Evolutionary conservation across 2,113 vertebrate species (phyloP).

Genomic region (Nyctereutes procyonoides): DNA sequence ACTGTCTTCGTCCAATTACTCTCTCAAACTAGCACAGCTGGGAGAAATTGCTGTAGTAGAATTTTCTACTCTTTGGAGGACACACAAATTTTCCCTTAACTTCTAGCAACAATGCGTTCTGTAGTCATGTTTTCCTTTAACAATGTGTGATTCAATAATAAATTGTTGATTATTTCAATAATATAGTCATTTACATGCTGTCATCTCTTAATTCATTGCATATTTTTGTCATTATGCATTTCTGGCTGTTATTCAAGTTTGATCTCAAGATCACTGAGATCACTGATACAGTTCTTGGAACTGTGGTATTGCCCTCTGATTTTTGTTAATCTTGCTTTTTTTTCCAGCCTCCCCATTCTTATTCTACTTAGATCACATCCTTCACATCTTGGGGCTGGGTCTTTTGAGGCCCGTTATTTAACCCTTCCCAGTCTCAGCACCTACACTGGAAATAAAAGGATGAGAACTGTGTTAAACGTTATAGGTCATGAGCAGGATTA

Average conservation of each 20-base stretch:
- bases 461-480: neutral
- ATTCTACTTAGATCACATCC: neutral
- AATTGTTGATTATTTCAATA: neutral
- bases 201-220: neutral
- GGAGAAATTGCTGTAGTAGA: neutral
- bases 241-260: neutral
- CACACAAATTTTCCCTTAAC: neutral
- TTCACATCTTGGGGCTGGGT: neutral
- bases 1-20: neutral
- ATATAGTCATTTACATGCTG: neutral
- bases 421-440: neutral
- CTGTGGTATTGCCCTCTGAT: neutral
- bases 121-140: neutral
- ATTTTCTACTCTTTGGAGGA: neutral
- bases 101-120: neutral
- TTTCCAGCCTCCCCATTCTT: neutral
- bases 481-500: neutral
- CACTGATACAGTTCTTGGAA: neutral
- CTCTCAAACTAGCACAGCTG: neutral
- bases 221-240: neutral
- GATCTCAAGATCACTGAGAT: neutral
- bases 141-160: neutral
- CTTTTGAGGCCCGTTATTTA: neutral
- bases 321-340: neutral
- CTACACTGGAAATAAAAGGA: neutral